These are phyloP conservation scores for Zeuzera pyrina DNA, from an alignment of 2,888 invertebrate species.

Conservation along the genomic window DNA sequence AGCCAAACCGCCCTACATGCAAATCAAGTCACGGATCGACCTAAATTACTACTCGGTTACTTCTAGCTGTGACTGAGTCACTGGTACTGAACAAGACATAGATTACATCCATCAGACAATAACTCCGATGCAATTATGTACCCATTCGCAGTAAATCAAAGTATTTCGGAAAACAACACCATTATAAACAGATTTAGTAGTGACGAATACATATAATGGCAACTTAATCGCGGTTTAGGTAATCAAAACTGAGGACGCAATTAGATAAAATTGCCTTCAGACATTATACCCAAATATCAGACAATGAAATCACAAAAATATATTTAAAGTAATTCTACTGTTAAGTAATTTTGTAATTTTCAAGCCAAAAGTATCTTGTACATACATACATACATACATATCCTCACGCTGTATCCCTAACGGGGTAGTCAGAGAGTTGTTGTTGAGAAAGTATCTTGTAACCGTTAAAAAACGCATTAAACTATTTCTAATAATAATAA, in stretches of 20 bases:
- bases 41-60: conserved; percentile 50
- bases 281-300: no score
- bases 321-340: no score
- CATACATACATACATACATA: no score
- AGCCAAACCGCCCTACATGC: conserved; percentile 50
- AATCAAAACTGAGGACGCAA: conserved; percentile 27
- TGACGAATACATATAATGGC: conserved; percentile 36
- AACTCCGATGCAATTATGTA: conserved; percentile 44
- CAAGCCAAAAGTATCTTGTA: no score
- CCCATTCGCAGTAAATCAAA: conserved; percentile 42
- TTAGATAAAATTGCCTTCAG: conserved; percentile 26
- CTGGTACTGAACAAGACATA: conserved; percentile 38
- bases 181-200: conserved; percentile 65
- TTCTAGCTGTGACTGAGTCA: conserved; percentile 41
- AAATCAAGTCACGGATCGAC: conserved; percentile 64
- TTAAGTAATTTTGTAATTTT: no score
- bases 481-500: no score
- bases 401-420: no score
- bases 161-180: conserved; percentile 40
- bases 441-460: no score
- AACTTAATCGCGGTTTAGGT: conserved; percentile 27
- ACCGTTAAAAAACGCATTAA: no score
- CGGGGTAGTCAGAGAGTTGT: no score
- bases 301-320: no score
- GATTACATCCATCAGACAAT: conserved; percentile 51